Percentiles rank a stretch among this genome's conserved stretches.
These are phyloP conservation scores for Aethes cnicana DNA, from an alignment of 2,888 invertebrate genomes.

Conservation along the genomic window DNA sequence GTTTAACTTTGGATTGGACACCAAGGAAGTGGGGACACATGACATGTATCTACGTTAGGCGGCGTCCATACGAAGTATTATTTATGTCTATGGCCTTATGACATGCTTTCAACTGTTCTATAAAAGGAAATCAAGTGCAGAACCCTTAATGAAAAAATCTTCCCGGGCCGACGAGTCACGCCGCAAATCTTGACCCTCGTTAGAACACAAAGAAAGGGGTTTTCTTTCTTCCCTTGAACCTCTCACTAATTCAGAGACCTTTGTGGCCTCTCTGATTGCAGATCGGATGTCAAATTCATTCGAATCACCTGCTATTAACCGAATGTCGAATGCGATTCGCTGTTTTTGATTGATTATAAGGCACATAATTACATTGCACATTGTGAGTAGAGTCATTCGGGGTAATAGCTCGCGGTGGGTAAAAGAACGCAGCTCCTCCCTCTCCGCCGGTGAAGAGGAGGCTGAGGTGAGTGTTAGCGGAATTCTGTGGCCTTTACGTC, in stretches of 20 bases:
- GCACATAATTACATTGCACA: background rate
- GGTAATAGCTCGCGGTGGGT: no score
- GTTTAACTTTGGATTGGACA: no score
- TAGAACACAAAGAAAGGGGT: constrained; percentile 53
- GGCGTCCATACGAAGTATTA: no score
- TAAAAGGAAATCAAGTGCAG: background rate
- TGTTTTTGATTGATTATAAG: background rate
- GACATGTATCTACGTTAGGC: no score
- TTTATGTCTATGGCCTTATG: constrained; percentile 3
- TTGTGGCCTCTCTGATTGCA: constrained; percentile 35
- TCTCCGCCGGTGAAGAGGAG: no score
- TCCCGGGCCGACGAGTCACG: constrained; percentile 18
- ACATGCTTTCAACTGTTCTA: constrained; percentile 2
- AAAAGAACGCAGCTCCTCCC: no score
- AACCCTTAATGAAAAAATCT: constrained; percentile 10
- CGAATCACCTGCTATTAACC: constrained; percentile 19
- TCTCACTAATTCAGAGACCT: constrained; percentile 44
- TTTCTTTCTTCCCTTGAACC: constrained; percentile 45
- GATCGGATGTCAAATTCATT: constrained; percentile 26
- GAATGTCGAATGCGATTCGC: background rate
- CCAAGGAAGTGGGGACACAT: no score
- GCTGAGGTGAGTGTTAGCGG: no score
- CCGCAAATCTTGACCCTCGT: constrained; percentile 54
- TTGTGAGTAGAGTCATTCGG: no score
- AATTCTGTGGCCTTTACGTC: no score